Base-by-base conservation (phyloP, 1,140 invertebrate genomes). In the Microvelia longipes region DNA sequence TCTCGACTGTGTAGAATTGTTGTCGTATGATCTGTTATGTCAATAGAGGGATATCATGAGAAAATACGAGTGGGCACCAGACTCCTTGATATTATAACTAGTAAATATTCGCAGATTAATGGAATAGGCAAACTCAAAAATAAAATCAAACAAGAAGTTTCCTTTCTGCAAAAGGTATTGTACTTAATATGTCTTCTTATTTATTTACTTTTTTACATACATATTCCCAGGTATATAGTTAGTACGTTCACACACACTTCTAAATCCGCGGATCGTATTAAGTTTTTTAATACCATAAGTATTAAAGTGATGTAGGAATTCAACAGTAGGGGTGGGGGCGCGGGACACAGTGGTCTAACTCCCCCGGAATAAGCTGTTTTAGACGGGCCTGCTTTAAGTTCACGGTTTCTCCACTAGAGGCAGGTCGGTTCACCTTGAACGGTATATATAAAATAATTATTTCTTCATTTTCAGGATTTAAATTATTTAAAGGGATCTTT, bases 71-170 rank as follows among this genome's bases (percentile, higher is more conserved):
- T 15, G 15, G 62, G 62, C 25, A 24, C 2, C 5, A 64, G 24
- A 64, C 62, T 64, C 5, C 24, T 64, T 5, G 62, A 64, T 14
- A 64, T 24, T 14, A 64, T 64, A 14, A 14, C 15, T 13, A 64
- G 25, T 64, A 64, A 64, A 24, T 64, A 64, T 64, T 64, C 62
- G 24, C 11, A 11, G 5, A 25, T 64, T 2, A 24, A 15, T 64
- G 62, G 62, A 64, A 64, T 64, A 11, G 15, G 15, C 25, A 64
- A 64, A 26, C 25, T 64, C 5, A 15, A 64, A 25, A 64, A 64
- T 64, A 64, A 64, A 64, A 64, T 64, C 5, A 64, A 64, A 25
- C 62, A 64, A 24, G 62, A 64, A 64, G 25, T 64, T 2, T 64
- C 62, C 2, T 64, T 64, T 26, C 24, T 64, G 24, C 15, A 64